These are phyloP conservation scores for Parochlus steinenii DNA, from an alignment of 2,888 invertebrate species.

Conservation along the genomic window DNA sequence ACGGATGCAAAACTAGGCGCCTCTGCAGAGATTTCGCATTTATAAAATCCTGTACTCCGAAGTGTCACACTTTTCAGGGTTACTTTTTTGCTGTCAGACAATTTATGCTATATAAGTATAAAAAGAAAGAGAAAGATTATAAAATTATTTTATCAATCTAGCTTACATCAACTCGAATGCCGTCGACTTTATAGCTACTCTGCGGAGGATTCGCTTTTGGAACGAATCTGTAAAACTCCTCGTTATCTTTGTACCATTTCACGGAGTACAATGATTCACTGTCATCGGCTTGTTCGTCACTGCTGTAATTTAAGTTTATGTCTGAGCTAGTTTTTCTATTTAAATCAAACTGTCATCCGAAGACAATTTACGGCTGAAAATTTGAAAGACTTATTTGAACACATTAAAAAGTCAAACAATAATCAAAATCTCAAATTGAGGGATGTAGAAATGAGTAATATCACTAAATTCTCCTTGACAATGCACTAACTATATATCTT, in stretches of 20 bases:
- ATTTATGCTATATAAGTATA: too few relatives aligned
- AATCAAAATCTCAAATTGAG: too few relatives aligned
- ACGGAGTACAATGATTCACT: slow-evolving; percentile 8
- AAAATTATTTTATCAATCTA: too few relatives aligned
- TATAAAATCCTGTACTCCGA: slow-evolving; percentile 53
- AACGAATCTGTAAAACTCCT: slow-evolving; percentile 66
- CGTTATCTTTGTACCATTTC: slow-evolving; percentile 43
- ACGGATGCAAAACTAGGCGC: slow-evolving; percentile 61
- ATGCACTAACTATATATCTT: too few relatives aligned
- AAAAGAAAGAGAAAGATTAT: too few relatives aligned
- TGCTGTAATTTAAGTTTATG: slow-evolving; percentile 9
- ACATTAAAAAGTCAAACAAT: too few relatives aligned
- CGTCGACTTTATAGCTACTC: slow-evolving; percentile 49
- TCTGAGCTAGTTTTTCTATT: too few relatives aligned
- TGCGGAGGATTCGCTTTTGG: slow-evolving; percentile 54
- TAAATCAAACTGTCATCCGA: too few relatives aligned
- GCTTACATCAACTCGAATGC: slow-evolving; percentile 46
- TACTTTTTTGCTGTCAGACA: slow-evolving; percentile 51
- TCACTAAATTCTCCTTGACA: too few relatives aligned
- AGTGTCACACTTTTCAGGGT: slow-evolving; percentile 47
- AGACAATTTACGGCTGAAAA: too few relatives aligned
- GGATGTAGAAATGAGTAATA: too few relatives aligned
- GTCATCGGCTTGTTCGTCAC: slow-evolving; percentile 3
- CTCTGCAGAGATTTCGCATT: slow-evolving; percentile 64
- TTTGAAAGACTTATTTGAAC: too few relatives aligned